phyloP scores from a whole-genome alignment of 2,113 vertebrate genomes.

The Bungarus multicinctus region DNA sequence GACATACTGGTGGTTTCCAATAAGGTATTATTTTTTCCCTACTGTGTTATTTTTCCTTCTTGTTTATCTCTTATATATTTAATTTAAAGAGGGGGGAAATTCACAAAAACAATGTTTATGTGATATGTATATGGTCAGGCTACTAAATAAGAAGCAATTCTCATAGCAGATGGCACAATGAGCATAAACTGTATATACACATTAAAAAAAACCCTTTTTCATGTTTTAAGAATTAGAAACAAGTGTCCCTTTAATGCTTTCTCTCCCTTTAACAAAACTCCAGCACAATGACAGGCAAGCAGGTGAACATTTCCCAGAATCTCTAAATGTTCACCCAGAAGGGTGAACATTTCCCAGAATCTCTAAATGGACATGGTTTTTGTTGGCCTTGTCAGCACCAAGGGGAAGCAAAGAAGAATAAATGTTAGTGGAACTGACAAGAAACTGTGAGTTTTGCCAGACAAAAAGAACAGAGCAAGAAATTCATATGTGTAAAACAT shows the following conservation, averaged over 20 bases:
- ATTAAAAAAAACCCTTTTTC: too few species aligned
- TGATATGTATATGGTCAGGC: neutral
- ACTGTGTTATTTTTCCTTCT: neutral
- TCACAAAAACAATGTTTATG: neutral
- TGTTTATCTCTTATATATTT: neutral
- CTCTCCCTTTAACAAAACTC: too few species aligned
- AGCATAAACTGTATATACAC: neutral
- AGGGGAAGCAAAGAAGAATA: neutral
- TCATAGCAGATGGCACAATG: neutral
- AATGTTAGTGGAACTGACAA: neutral
- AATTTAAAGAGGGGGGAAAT: neutral
- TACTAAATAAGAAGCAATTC: neutral
- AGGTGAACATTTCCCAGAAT: neutral
- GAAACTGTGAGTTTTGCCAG: neutral
- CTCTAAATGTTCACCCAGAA: neutral
- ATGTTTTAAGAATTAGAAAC: neutral
- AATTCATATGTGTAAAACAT: neutral
- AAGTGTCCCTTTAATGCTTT: neutral
- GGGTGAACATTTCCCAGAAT: neutral
- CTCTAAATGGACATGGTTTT: neutral
- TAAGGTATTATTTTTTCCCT: neutral
- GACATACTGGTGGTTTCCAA: neutral
- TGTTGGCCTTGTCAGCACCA: neutral
- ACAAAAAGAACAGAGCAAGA: neutral
- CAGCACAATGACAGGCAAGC: neutral